Evolutionary conservation across 2,113 vertebrate genomes (phyloP).

Genomic region (Stigmatopora argus): DNA sequence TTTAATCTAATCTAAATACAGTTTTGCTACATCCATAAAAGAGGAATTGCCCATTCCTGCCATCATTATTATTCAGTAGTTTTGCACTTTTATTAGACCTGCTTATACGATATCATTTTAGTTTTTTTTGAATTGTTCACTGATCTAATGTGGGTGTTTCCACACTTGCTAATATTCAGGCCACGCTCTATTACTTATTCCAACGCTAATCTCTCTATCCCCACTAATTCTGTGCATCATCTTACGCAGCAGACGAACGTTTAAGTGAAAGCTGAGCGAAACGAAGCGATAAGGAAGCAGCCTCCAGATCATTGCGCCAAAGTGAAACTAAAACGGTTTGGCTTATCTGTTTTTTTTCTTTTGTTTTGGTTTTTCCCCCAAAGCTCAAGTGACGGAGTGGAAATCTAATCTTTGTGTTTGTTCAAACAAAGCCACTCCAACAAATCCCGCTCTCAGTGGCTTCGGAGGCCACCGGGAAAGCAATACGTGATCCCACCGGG

Average conservation of each 20-base stretch:
- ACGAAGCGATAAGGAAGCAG: conserved; percentile 30
- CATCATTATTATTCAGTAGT: no score
- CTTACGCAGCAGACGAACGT: conserved; percentile 14
- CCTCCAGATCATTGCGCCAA: conserved; percentile 35
- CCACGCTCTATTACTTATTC: conserved; percentile 4
- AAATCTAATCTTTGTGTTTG: conserved; percentile 19
- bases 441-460: conserved; percentile 31
- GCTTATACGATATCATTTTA: no score
- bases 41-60: no score
- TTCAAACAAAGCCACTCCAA: conserved; percentile 55
- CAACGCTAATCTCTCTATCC: neutral
- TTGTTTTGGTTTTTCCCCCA: conserved; percentile 35
- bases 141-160: neutral
- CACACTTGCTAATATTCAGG: no score
- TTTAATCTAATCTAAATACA: no score
- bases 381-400: conserved; percentile 58
- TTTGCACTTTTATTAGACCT: no score
- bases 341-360: conserved; percentile 18
- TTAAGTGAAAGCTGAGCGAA: conserved; percentile 12
- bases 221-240: conserved; percentile 15
- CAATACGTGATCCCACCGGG: conserved; percentile 34
- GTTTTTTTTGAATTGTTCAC: neutral
- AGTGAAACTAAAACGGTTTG: conserved; percentile 47
- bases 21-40: no score
- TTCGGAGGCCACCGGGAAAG: conserved; percentile 29